These are phyloP conservation scores for Ophioninae sp. DNA, from an alignment of 2,888 invertebrate genomes.

Conservation along the genomic window DNA sequence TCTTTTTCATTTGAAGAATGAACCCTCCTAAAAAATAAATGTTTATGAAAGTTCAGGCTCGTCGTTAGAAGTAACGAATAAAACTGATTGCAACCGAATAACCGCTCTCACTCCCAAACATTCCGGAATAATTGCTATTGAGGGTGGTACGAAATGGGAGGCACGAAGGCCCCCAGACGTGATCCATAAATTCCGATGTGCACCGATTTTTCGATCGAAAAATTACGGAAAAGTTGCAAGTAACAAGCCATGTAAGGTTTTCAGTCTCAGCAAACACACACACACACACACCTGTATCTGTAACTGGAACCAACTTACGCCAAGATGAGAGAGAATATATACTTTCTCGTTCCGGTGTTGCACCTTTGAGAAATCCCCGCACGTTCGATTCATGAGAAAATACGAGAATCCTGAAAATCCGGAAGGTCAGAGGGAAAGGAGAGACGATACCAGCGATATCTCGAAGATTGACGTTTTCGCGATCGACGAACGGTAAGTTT, in stretches of 20 bases:
- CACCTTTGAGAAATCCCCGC: slow-evolving; percentile 50
- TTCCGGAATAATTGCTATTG: neutral
- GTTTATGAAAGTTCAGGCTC: too few relatives aligned
- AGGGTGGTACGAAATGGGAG: neutral
- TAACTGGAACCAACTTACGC: slow-evolving; percentile 4
- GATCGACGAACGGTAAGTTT: neutral
- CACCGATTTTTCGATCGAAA: neutral
- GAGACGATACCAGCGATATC: slow-evolving; percentile 21
- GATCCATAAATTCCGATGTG: neutral
- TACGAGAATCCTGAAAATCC: slow-evolving; percentile 42
- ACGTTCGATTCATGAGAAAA: slow-evolving; percentile 47
- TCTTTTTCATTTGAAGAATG: too few relatives aligned
- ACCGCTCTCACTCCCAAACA: too few relatives aligned
- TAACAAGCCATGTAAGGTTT: neutral
- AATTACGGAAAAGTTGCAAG: neutral
- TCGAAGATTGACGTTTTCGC: slow-evolving; percentile 35
- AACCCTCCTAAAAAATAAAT: too few relatives aligned
- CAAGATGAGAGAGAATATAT: slow-evolving; percentile 23
- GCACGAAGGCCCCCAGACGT: neutral
- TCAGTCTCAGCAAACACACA: neutral
- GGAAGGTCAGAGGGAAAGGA: slow-evolving; percentile 13
- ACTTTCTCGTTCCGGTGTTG: slow-evolving; percentile 1
- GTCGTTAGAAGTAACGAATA: too few relatives aligned
- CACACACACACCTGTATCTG: neutral
- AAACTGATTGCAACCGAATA: too few relatives aligned